Base-by-base conservation (phyloP, 2,113 vertebrate genomes). In the Pampusana beccarii region DNA sequence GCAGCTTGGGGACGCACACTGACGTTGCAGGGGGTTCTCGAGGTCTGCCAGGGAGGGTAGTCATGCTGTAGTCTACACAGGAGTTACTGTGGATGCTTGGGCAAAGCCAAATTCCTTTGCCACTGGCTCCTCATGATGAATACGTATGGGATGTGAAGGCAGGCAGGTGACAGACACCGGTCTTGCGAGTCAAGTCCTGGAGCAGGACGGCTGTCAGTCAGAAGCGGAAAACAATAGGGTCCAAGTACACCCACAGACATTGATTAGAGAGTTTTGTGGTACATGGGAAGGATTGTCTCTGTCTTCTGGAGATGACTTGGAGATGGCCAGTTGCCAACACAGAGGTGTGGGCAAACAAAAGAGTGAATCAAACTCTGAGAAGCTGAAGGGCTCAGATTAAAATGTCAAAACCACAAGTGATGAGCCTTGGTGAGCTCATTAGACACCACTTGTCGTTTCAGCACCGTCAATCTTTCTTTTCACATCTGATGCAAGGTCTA, bases 391-490 rank as follows among this genome's bases (percentile, higher is more conserved):
- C 61, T 86, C 73, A 69, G 48, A 25, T 2, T 86, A 65, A 95
- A 94, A 92, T 89, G 80, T 78, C 90, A 94, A 74, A 67, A 34
- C 20, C 0, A 1, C n/a, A 38, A 54, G n/a, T 65, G 83, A 92
- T 58, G 83, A 81, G 83, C 77, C 28, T 40, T 28, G 67, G 70
- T 87, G 86, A 92, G 31, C 65, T 96, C 72, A 79, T 91, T 81
- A 93, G 83, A 91, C 57, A 72, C 75, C 67, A 50, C n/a, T 56
- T 10, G 2, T 86, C 71, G 42, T 95, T 88, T 91, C 77, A 79
- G 74, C 20, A 20, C 61, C 75, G 73, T 75, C 93, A 93, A n/a
- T 95, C 82, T 91, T 79, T 78, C 82, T 67, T 90, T 78, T 79
- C 77, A 95, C 50, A 50, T 86, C 57, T 50, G 44, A 86, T 57